phyloP scores from a whole-genome alignment of 2,888 invertebrate species.

The Orthonevra nobilis region DNA sequence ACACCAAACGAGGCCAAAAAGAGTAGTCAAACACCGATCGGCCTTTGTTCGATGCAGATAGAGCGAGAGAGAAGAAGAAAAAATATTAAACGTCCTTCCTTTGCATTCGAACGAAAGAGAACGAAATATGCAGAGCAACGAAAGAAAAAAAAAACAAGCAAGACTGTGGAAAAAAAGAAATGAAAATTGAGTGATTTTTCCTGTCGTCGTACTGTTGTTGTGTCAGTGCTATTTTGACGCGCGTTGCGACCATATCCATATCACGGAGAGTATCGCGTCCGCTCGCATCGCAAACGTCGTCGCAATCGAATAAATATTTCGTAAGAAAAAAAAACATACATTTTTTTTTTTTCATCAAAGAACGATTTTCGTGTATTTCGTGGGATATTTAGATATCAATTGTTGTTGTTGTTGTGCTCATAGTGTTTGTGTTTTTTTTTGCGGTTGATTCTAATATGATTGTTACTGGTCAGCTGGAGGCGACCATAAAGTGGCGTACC shows the following conservation, averaged over 20 bases:
- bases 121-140: too few species aligned
- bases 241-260: constrained; percentile 79
- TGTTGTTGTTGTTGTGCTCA: constrained; percentile 1
- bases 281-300: constrained; percentile 60
- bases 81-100: too few species aligned
- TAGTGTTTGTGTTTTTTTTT: constrained; percentile 2
- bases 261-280: constrained; percentile 64
- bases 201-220: constrained; percentile 77
- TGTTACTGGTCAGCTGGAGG: constrained; percentile 54
- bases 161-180: constrained; percentile 59
- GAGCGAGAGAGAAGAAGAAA: too few species aligned
- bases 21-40: constrained; percentile 6
- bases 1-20: not conserved
- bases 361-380: constrained; percentile 25
- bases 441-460: constrained; percentile 37
- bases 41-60: constrained; percentile 54
- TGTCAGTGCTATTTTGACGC: constrained; percentile 80
- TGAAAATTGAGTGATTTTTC: constrained; percentile 76
- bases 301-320: constrained; percentile 64
- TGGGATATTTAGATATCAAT: constrained; percentile 27
- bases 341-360: constrained; percentile 1
- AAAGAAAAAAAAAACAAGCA: constrained; percentile 38
- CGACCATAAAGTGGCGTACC: constrained; percentile 39
- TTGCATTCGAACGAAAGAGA: constrained; percentile 37
- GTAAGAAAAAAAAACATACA: constrained; percentile 49